Evolutionary conservation across 2,797 vertebrate species (phyloP).

Genomic region (Meda fulgida): DNA sequence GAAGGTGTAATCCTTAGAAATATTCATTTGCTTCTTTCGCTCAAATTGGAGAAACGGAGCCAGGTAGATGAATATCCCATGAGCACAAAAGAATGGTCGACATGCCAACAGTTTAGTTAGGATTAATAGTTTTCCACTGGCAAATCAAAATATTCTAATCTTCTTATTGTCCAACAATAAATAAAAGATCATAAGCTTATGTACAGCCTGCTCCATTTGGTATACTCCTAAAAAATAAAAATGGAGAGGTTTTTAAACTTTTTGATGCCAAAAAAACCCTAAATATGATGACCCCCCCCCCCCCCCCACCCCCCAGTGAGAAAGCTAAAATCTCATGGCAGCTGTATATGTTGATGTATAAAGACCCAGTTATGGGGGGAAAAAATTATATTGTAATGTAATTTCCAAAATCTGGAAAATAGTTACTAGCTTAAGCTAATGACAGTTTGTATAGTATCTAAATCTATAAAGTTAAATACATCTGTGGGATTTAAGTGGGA

Average conservation of each 20-base stretch:
- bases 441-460: neutral
- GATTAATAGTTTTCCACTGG: constrained; percentile 80
- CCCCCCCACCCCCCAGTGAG: no score
- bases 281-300: neutral
- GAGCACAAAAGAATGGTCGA: constrained; percentile 66
- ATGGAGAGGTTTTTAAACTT: neutral
- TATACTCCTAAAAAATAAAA: constrained; percentile 52
- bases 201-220: constrained; percentile 66
- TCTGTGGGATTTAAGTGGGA: neutral
- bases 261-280: neutral
- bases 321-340: neutral
- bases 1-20: constrained; percentile 3
- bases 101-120: constrained; percentile 70
- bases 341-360: neutral
- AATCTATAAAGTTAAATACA: neutral
- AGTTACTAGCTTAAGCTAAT: neutral
- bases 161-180: constrained; percentile 80
- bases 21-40: neutral
- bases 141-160: constrained; percentile 81
- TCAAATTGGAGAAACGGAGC: constrained; percentile 17
- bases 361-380: no score
- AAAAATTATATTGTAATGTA: neutral
- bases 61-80: constrained; percentile 34
- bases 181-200: constrained; percentile 77
- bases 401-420: neutral